These are phyloP conservation scores for Glyptemys insculpta DNA, from an alignment of 2,797 vertebrate genomes.

Conservation along the genomic window DNA sequence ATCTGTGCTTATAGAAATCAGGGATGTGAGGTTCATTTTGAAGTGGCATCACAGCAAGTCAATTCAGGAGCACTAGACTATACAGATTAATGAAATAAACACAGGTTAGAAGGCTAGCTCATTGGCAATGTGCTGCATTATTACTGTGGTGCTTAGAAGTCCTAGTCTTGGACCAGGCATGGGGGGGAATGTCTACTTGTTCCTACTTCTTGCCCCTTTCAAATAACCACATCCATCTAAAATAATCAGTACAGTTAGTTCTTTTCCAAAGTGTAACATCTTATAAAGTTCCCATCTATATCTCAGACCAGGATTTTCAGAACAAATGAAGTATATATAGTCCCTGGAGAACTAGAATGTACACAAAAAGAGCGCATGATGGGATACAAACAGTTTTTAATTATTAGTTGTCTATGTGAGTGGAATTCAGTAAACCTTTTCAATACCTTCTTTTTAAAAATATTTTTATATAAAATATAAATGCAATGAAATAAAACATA, in stretches of 20 bases:
- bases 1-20: conserved; percentile 64
- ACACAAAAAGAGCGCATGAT: not conserved
- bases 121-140: not conserved
- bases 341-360: not conserved
- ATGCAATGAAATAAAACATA: not conserved
- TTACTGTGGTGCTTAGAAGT: not conserved
- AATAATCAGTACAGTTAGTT: not conserved
- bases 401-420: not conserved
- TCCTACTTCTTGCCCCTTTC: not conserved
- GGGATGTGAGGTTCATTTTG: conserved; percentile 49
- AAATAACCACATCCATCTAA: not conserved
- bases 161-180: not conserved
- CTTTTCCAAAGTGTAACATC: not conserved
- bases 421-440: not conserved
- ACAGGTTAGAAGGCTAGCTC: not conserved
- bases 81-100: not conserved
- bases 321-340: not conserved
- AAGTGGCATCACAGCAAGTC: conserved; percentile 46
- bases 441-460: not conserved
- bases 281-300: not conserved
- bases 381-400: fast-evolving
- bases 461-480: not conserved
- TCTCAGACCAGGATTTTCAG: not conserved
- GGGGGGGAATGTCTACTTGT: not conserved
- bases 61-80: conserved; percentile 49